Conservation (phyloP, 1,140 invertebrate genomes). For the Drosophila santomea region DNA sequence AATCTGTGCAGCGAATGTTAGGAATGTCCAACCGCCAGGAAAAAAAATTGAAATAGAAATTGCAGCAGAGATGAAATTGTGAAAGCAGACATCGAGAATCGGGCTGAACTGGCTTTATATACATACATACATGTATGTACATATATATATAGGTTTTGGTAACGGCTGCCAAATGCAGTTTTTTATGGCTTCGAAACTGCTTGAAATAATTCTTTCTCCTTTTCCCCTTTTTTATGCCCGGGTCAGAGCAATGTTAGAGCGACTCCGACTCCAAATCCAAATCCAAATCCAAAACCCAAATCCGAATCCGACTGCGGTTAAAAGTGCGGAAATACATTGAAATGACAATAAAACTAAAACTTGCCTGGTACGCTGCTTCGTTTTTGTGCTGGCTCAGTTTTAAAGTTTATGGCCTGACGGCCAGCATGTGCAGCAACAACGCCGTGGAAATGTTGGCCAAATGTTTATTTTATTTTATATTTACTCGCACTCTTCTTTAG, state of each 20-base stretch:
- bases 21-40: conserved; percentile 44
- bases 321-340: conserved; percentile 82
- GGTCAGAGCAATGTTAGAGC: conserved; percentile 58
- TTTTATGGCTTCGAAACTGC: conserved; percentile 80
- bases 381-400: conserved; percentile 57
- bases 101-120: neutral
- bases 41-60: conserved; percentile 20
- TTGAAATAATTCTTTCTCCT: conserved; percentile 75
- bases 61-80: conserved; percentile 36
- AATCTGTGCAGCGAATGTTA: conserved; percentile 74
- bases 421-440: conserved; percentile 64
- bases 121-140: neutral
- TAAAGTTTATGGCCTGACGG: conserved; percentile 73
- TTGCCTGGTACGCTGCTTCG: conserved; percentile 51
- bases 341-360: conserved; percentile 83
- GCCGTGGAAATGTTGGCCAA: conserved; percentile 56
- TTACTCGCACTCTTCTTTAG: conserved; percentile 37
- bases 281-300: conserved; percentile 19
- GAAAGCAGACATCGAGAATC: conserved; percentile 40
- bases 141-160: conserved; percentile 45
- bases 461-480: conserved; percentile 71
- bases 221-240: conserved; percentile 53
- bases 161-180: conserved; percentile 79
- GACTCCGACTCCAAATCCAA: conserved; percentile 20
- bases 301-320: conserved; percentile 67